Evolutionary conservation across 2,113 vertebrate genomes (phyloP).

Genomic region (Oryzias javanicus): DNA sequence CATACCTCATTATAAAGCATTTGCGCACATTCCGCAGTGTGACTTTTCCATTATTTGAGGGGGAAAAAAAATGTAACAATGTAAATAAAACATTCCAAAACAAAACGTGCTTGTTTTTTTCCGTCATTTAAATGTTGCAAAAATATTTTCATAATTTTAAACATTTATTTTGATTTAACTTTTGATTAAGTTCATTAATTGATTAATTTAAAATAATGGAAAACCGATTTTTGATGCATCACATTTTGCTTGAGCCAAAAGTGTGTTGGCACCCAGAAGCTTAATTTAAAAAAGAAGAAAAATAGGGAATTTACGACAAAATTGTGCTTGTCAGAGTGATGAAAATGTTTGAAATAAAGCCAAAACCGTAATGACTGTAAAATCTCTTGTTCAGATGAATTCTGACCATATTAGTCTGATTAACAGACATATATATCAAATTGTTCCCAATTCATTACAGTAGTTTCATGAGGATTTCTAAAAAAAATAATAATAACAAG

Average conservation of each 20-base stretch:
- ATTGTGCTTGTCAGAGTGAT: neutral
- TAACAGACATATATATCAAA: neutral
- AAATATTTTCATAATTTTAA: neutral
- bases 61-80: too few species aligned
- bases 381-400: neutral
- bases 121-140: too few species aligned
- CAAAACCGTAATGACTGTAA: too few species aligned
- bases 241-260: slow-evolving; percentile 30
- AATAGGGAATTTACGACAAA: too few species aligned
- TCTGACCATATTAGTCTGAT: neutral
- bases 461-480: too few species aligned
- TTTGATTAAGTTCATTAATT: neutral
- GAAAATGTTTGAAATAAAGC: neutral
- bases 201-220: neutral
- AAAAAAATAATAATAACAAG: too few species aligned
- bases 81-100: too few species aligned
- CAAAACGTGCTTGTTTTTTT: too few species aligned
- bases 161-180: slow-evolving; percentile 1
- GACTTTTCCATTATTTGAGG: too few species aligned
- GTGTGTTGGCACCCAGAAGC: too few species aligned
- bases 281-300: neutral
- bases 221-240: slow-evolving; percentile 12
- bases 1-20: slow-evolving; percentile 20
- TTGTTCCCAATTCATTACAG: neutral
- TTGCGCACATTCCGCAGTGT: slow-evolving; percentile 71